Evolutionary conservation across 2,888 invertebrate genomes (phyloP).

Genomic region (Temnothorax rugatulus): DNA sequence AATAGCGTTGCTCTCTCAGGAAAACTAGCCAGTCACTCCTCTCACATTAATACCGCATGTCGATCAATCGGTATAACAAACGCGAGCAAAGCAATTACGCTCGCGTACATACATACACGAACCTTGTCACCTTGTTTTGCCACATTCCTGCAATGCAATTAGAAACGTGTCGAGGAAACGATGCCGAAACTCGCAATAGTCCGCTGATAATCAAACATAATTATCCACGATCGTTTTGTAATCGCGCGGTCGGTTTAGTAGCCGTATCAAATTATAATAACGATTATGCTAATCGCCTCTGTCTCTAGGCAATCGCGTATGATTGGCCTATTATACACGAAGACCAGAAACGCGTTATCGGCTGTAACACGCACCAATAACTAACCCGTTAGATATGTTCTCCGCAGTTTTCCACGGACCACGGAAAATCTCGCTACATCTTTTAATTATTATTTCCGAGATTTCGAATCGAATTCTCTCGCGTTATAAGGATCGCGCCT

Average conservation of each 20-base stretch:
- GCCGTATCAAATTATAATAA: conserved; percentile 68
- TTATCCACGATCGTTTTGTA: conserved; percentile 66
- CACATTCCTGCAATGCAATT: conserved; percentile 40
- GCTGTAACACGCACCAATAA: conserved; percentile 54
- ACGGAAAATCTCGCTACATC: not conserved
- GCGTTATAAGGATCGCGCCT: too few species aligned
- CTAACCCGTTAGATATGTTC: not conserved
- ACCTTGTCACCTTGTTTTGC: conserved; percentile 35
- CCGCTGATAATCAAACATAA: conserved; percentile 59
- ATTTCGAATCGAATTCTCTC: not conserved
- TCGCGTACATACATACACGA: not conserved
- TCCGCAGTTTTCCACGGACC: not conserved
- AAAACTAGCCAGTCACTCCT: not conserved
- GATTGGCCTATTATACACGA: conserved; percentile 65
- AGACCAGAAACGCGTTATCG: conserved; percentile 55
- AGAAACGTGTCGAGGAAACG: conserved; percentile 31
- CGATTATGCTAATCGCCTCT: conserved; percentile 62
- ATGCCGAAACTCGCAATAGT: conserved; percentile 35
- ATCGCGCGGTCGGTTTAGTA: conserved; percentile 55
- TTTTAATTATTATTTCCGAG: not conserved
- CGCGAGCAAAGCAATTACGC: conserved; percentile 21
- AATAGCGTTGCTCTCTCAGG: not conserved
- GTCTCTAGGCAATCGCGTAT: conserved; percentile 58
- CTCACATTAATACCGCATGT: not conserved
- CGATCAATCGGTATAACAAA: conserved; percentile 18